Base-by-base conservation (phyloP, 2,113 vertebrate species). In the Sylvietta virens region DNA sequence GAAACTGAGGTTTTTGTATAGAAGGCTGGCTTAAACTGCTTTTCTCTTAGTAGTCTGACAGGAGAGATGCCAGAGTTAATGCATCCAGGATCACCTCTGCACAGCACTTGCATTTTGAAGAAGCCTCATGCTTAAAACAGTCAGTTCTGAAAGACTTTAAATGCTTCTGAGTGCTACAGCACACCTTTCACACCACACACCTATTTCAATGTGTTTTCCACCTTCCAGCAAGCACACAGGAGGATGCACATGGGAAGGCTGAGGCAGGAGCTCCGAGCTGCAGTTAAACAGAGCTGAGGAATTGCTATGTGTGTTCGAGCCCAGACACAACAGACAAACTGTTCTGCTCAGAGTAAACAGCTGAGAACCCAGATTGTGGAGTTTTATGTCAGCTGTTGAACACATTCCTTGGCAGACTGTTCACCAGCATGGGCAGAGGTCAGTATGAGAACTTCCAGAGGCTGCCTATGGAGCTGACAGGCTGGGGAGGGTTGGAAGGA, bases 261-360 rank as follows among this genome's bases (percentile, higher is more conserved):
- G 19, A 90, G 47, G 27, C 47, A 83, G 54, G 45, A 7, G 0
- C 44, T 53, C 54, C 0, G 1, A 70, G 47, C 47, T n/a, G n/a
- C 30, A 67, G 30, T 24, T 60, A 48, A 51, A 78, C 65, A 71
- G 65, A 87, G 74, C 72, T 44, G 44, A 81, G 72, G 89, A 93
- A 73, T 1, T 30, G 8, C 27, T 79, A 44, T 0, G 0, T 17
- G 40, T 80, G 53, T 15, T 83, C 0, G 0, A 88, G 67, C 8
- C 64, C 58, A 80, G 27, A 61, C 66, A 76, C 56, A 92, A 61
- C 31, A 83, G n/a, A 85, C 65, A 90, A 92, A 91, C 47, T 86
- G 80, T 69, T 90, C 86, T 57, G 14, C 71, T 64, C 47, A 54
- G 67, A 88, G 91, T 39, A 86, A 90, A 96, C 73, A 86, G 56